These are phyloP conservation scores for Dendrocincla tyrannina DNA, from an alignment of 2,797 vertebrate species.

Conservation along the genomic window DNA sequence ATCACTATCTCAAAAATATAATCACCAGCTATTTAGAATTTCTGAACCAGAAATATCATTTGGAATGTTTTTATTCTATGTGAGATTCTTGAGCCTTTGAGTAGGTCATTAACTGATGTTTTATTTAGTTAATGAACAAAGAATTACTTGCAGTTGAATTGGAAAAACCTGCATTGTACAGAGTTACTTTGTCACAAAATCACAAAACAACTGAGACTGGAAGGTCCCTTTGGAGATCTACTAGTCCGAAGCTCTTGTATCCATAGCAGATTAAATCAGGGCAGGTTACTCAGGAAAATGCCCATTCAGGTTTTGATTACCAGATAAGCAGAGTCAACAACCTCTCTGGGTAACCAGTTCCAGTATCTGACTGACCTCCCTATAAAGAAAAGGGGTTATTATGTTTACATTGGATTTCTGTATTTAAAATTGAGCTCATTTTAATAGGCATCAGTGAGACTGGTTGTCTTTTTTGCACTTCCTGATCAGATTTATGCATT, in stretches of 20 bases:
- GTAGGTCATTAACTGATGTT: not conserved
- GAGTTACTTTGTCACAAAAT: not conserved
- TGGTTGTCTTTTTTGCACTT: not conserved
- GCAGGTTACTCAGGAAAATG: not conserved
- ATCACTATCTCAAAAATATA: not conserved
- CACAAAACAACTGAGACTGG: not conserved
- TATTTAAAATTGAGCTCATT: not conserved
- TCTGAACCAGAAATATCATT: not conserved
- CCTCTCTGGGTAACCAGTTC: not conserved
- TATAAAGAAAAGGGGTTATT: not conserved
- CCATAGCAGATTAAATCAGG: not conserved
- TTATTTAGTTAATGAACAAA: not conserved
- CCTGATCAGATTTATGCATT: not conserved
- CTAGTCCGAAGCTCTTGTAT: not conserved
- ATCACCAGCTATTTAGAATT: not conserved
- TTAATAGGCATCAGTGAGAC: not conserved
- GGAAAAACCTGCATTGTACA: not conserved
- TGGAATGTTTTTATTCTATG: not conserved
- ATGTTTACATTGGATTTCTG: not conserved
- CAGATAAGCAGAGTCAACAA: not conserved
- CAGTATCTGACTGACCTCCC: not conserved
- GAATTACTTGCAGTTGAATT: not conserved
- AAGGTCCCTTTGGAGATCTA: not conserved
- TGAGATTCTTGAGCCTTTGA: not conserved
- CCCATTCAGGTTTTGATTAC: not conserved